Conservation (phyloP, 2,888 invertebrate genomes). For the Entomobrya proxima region DNA sequence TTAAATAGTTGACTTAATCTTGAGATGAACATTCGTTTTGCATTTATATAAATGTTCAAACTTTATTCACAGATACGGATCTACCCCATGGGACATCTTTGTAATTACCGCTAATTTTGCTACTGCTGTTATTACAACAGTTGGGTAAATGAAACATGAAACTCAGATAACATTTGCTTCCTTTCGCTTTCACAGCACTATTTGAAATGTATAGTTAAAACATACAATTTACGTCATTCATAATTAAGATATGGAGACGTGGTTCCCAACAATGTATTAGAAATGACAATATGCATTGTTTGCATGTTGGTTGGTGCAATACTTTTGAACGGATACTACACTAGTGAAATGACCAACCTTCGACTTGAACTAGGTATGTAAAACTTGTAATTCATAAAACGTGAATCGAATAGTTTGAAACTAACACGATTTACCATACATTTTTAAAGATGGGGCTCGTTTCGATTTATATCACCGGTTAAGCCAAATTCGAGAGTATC, state of each 20-base stretch:
- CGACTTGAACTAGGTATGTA: slow-evolving; percentile 58
- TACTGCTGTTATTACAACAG: slow-evolving; percentile 71
- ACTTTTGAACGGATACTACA: slow-evolving; percentile 69
- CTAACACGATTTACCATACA: no score
- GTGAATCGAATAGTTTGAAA: neutral
- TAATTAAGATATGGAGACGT: slow-evolving; percentile 71
- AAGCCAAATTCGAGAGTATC: slow-evolving; percentile 56
- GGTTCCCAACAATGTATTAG: slow-evolving; percentile 53
- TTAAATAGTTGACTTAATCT: no score
- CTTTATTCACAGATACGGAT: slow-evolving; percentile 27
- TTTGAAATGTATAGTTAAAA: neutral
- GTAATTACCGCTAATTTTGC: slow-evolving; percentile 66
- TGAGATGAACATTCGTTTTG: no score
- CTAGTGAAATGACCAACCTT: slow-evolving; percentile 70
- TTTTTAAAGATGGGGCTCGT: slow-evolving; percentile 70
- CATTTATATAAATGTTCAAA: no score
- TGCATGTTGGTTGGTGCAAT: slow-evolving; percentile 73
- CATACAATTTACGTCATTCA: neutral
- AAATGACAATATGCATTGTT: slow-evolving; percentile 68
- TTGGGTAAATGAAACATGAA: slow-evolving; percentile 67
- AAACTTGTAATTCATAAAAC: neutral
- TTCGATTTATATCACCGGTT: slow-evolving; percentile 73
- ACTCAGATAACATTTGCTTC: neutral
- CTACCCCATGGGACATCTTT: slow-evolving; percentile 64
- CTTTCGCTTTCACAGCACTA: neutral